A percentile compares a stretch with the other conserved stretches of the same genome.
phyloP scores from a whole-genome alignment of 1,140 invertebrate species.

The Mactra quadrangularis region DNA sequence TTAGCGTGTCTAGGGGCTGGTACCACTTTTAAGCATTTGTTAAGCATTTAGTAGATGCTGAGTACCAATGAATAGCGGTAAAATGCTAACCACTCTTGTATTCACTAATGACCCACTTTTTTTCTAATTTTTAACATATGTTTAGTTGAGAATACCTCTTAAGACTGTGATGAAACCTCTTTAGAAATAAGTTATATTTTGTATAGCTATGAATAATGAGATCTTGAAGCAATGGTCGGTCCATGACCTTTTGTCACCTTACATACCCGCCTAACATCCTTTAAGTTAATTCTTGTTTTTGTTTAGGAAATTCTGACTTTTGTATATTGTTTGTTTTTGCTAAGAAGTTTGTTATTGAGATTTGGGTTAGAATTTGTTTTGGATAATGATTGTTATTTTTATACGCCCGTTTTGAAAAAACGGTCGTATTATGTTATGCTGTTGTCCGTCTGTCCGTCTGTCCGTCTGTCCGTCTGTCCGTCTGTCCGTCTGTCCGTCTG shows the following conservation, averaged over 20 bases:
- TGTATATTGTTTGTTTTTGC: too few species aligned
- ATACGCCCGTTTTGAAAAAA: too few species aligned
- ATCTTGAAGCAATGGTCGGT: not conserved
- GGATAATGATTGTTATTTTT: too few species aligned
- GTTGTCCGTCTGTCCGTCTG: too few species aligned
- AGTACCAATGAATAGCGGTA: not conserved
- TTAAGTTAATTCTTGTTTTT: not conserved
- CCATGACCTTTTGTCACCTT: conserved; percentile 24
- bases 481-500: too few species aligned
- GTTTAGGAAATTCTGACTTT: not conserved
- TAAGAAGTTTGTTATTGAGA: too few species aligned
- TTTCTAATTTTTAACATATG: conserved; percentile 34
- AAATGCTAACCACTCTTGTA: too few species aligned
- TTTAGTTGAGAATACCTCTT: not conserved
- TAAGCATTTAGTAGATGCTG: not conserved
- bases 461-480: too few species aligned
- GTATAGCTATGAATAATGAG: not conserved
- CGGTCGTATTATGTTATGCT: too few species aligned
- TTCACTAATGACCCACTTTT: conserved; percentile 43
- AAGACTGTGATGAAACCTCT: conserved; percentile 13
- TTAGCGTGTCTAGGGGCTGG: conserved; percentile 26
- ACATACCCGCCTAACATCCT: conserved; percentile 13
- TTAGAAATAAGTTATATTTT: conserved; percentile 16
- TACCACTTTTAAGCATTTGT: not conserved
- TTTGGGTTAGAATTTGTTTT: too few species aligned